phyloP scores from a whole-genome alignment of 2,113 vertebrate genomes.

The Xiphorhynchus elegans region DNA sequence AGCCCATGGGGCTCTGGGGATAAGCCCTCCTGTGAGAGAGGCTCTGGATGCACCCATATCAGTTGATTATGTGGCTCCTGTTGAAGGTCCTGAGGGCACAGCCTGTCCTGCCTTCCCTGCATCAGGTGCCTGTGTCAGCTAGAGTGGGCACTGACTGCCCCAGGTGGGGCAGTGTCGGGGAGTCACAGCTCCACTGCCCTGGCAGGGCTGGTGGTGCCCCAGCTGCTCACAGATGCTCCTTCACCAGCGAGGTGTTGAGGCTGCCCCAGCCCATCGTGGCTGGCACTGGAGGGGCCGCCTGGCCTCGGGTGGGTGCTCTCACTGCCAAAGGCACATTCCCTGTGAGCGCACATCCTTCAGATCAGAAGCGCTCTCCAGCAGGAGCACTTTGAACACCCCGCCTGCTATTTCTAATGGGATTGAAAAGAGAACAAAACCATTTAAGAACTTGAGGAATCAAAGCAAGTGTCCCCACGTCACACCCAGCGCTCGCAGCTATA shows the following conservation, averaged over 20 bases:
- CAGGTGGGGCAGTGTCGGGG: background rate
- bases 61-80: rapidly evolving
- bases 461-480: conserved; percentile 40
- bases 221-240: background rate
- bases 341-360: background rate
- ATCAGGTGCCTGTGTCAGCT: rapidly evolving
- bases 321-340: background rate
- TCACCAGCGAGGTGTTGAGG: background rate
- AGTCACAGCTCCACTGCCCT: background rate
- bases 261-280: rapidly evolving
- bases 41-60: background rate
- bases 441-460: conserved; percentile 55
- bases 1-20: rapidly evolving
- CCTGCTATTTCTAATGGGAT: conserved; percentile 51
- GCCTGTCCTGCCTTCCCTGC: background rate
- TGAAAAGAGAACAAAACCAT: conserved; percentile 55
- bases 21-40: background rate
- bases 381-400: conserved; percentile 38
- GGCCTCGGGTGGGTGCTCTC: background rate
- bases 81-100: background rate
- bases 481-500: conserved; percentile 23
- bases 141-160: rapidly evolving
- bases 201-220: background rate
- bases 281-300: background rate
- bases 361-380: conserved; percentile 25